Percentiles rank a stretch among this genome's conserved stretches.
These are phyloP conservation scores for Odontocolon sp. DNA, from an alignment of 2,888 invertebrate species.

Conservation along the genomic window DNA sequence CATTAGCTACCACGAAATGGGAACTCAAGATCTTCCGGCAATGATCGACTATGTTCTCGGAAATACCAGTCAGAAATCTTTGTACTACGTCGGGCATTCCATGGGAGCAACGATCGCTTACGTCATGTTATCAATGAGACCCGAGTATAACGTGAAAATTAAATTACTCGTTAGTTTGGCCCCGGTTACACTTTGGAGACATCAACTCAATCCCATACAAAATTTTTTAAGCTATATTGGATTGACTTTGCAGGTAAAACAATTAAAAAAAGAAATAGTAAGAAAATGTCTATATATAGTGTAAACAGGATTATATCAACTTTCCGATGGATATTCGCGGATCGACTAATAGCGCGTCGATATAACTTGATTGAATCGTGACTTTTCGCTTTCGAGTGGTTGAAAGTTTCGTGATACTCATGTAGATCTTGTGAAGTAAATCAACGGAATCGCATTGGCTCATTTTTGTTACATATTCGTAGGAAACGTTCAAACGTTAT, in stretches of 20 bases:
- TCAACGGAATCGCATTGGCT: neutral
- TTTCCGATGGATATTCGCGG: too few relatives aligned
- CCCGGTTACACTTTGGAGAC: slow-evolving; percentile 49
- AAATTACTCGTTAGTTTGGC: slow-evolving; percentile 49
- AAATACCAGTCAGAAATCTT: slow-evolving; percentile 19
- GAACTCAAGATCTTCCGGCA: slow-evolving; percentile 39
- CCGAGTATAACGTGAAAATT: slow-evolving; percentile 54
- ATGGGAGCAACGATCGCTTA: slow-evolving; percentile 55
- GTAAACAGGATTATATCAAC: too few relatives aligned
- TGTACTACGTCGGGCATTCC: slow-evolving; percentile 51
- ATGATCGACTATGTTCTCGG: slow-evolving; percentile 48
- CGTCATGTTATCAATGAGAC: slow-evolving; percentile 42
- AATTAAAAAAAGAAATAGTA: too few relatives aligned
- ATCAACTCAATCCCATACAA: slow-evolving; percentile 49
- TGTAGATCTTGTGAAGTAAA: neutral
- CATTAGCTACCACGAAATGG: slow-evolving; percentile 55
- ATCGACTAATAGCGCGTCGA: too few relatives aligned
- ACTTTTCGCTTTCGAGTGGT: too few relatives aligned
- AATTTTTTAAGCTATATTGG: slow-evolving; percentile 38
- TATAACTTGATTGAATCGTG: too few relatives aligned
- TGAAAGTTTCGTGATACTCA: neutral
- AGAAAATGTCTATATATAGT: too few relatives aligned
- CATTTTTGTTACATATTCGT: neutral
- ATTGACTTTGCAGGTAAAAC: slow-evolving; percentile 44
- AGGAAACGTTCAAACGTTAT: slow-evolving; percentile 54